Base-by-base conservation (phyloP, 2,113 vertebrate genomes). In the Ceyx cyanopectus region DNA sequence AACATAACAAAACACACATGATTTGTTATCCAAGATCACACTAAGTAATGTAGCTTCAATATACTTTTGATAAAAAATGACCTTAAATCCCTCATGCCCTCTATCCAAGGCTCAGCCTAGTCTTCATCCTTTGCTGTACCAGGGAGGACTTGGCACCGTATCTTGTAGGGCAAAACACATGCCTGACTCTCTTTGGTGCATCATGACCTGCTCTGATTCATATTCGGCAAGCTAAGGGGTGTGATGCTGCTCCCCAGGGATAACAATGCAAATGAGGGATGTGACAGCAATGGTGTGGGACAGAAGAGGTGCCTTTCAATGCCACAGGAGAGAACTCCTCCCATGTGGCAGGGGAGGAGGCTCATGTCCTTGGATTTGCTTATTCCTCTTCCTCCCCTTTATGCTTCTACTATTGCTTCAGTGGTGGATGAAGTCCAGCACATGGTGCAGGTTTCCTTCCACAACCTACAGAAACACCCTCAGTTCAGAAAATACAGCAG, bases 391-490 rank as follows among this genome's bases (percentile, higher is more conserved):
- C 63, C 43, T 81, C 32, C 57, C 2, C 37, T 57, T 23, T 1
- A 5, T 0, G 0, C 12, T 68, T 62, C 51, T n/a, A 12, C n/a
- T 21, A 13, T 10, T 1, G 0, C 45, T 45, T 30, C 66, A 29
- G 40, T 0, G 14, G 12, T 2, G 41, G 17, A 6, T 14, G 9
- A 68, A 27, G 24, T 57, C 26, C 5, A 0, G 12, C 7, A 15
- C 1, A 0, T 2, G 40, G 16, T 6, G 9, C 24, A 27, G 29
- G 9, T 66, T 37, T 66, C 27, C 56, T 60, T 23, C 32, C 48
- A 18, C 37, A 46, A 34, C 48, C 66, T 41, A 5, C 45, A 32
- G 53, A 70, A 67, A 18, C 0, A 5, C 0, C 2, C 3, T 17
- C 3, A 16, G 27, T 27, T 83, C 50, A 32, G 21, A 45, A 41